Evolutionary conservation across 2,797 vertebrate genomes (phyloP), one percentile per base, ranked within the genome.

Genomic region (Acanthurus tractus): DNA sequence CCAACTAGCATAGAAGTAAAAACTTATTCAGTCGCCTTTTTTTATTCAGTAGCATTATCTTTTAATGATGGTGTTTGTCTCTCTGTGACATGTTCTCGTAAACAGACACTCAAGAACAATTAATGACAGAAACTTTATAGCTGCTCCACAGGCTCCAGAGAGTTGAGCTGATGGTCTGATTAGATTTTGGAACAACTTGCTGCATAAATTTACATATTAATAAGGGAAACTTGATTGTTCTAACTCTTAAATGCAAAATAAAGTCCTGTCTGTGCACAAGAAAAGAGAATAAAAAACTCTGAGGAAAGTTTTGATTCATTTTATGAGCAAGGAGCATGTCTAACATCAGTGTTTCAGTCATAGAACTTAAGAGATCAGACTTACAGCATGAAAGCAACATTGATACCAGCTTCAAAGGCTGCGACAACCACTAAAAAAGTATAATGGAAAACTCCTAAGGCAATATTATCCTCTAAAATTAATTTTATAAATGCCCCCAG

Each of bases 131-230:
- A 73, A 72, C 45, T 38, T 40, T 49, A 25, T 23, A 23, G 64
- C 56, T 22, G 11, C 46, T 36, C 54, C 54, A 20, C 66, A 46
- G 54, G 54, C 68, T 82, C 46, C 50, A 22, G 38, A 11, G 45
- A 40, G 22, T 5, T 18, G 50, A 63, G 50, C 57, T 52, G 54
- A 38, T 72, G 40, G 52, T 72, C 63, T 64, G 36, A 67, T 74
- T 54, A 58, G 55, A 55, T 62, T 20, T 56, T 9, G 17, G 20
- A 57, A 49, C 57, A 73, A 61, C 68, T 58, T 49, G n/a, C 50
- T 78, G 54, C 54, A 70, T 67, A 52, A 0, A 80, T 82, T 49
- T 59, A 48, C 67, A 71, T 66, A 10, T 76, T 72, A 61, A 82
- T 55, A 14, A 68, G 29, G 36, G 46, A 68, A 78, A 74, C n/a